Evolutionary conservation across 1,140 invertebrate genomes (phyloP).

Genomic region (Nasonia longicornis): DNA sequence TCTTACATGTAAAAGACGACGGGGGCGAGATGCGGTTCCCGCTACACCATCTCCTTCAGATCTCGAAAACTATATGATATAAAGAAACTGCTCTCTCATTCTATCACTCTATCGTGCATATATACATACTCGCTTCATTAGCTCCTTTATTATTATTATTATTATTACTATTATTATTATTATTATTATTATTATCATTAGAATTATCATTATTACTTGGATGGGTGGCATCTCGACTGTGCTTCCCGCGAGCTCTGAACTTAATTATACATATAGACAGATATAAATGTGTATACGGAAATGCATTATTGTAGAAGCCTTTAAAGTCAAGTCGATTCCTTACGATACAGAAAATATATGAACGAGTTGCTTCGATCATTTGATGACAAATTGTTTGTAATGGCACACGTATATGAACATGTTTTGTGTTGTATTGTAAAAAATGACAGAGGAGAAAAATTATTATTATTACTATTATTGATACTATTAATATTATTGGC

Average conservation of each 20-base stretch:
- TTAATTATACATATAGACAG: conserved; percentile 26
- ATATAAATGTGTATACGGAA: conserved; percentile 11
- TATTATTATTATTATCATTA: neutral
- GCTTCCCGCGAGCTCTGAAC: conserved; percentile 3
- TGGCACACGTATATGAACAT: conserved; percentile 22
- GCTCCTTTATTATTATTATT: conserved; percentile 15
- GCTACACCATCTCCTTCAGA: conserved; percentile 64
- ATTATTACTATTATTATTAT: neutral
- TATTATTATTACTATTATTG: conserved; percentile 8
- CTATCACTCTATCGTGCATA: conserved; percentile 31
- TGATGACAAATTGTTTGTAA: conserved; percentile 42
- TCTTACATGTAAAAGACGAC: conserved; percentile 26
- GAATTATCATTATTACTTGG: neutral
- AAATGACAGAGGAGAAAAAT: conserved; percentile 14
- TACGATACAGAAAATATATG: neutral
- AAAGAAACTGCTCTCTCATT: conserved; percentile 40
- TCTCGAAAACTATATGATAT: conserved; percentile 43
- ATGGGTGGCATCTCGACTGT: neutral
- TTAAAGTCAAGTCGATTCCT: conserved; percentile 39
- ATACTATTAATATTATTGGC: conserved; percentile 9
- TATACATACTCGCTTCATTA: conserved; percentile 29
- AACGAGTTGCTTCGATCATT: conserved; percentile 33
- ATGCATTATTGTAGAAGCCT: conserved; percentile 44
- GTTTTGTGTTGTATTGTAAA: conserved; percentile 44
- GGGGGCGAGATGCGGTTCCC: conserved; percentile 68